Base-by-base conservation (phyloP, 2,888 invertebrate genomes). In the Dromius quadrimaculatus region DNA sequence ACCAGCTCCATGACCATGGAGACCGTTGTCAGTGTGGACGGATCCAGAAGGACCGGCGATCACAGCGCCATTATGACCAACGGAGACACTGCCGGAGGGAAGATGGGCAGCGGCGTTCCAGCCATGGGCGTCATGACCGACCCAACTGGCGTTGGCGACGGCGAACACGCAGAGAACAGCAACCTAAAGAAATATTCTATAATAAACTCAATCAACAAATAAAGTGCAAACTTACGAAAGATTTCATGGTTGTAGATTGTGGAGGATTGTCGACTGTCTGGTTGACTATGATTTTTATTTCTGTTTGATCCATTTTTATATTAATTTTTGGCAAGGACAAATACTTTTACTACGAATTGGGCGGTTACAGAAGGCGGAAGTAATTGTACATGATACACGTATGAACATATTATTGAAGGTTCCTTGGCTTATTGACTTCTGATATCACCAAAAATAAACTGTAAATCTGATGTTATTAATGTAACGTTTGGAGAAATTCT, bases 1-100 rank as follows among this genome's bases (percentile, higher is more conserved):
- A 62, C 38, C 23, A 34, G 70, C 70, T 9, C 70, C 70, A 36
- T 47, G 50, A 9, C 70, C 70, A 4, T 17, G 11, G 22, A 68
- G 22, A 13, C 68, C 68, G 45, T 68, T 68, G 59, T 68, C 45
- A 2, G 68, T 68, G 41, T 38, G 43, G n/a, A 70, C 62, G 36
- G 62, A 47, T 41, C 74, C 74, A 32, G 73, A 70, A 23, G 72
- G 65, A 34, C 72, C 75, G 43, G 75, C 75, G 41, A 72, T 45
- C 15, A 74, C 74, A 59, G 72, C 75, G 45, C 74, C 73, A 59
- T 62, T 71, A 62, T 17, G 47, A 13, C 62, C 59, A 4, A 62
- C 62, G 11, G 45, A 23, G 2, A 70, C 62, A n/a, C 47, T 50
- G 19, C 70, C 70, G 17, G 70, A 61, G 13, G 70, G 45, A 34